Conservation (phyloP, 2,888 invertebrate species). For the Tetranychus piercei region DNA sequence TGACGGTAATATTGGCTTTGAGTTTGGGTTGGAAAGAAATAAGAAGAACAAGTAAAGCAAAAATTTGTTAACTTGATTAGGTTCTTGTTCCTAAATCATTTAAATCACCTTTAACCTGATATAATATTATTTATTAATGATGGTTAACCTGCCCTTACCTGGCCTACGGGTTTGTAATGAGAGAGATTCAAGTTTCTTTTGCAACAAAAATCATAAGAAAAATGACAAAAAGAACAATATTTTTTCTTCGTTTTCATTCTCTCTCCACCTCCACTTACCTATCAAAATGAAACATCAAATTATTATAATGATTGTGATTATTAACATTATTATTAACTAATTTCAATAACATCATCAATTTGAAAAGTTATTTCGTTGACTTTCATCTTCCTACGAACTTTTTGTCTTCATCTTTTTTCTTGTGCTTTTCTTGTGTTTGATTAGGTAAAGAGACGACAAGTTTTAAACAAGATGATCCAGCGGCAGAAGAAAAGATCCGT, state of each 20-base stretch:
- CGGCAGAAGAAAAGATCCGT: conserved; percentile 75
- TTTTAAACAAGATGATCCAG: conserved; percentile 43
- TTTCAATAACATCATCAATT: background rate
- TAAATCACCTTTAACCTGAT: no score
- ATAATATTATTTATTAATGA: no score
- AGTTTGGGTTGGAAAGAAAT: no score
- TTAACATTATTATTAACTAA: background rate
- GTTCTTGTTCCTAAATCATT: no score
- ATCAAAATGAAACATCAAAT: background rate
- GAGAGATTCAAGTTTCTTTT: no score
- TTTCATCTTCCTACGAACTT: background rate
- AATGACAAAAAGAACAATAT: background rate
- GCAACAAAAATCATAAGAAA: no score
- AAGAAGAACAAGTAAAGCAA: no score
- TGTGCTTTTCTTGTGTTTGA: background rate
- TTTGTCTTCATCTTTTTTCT: background rate
- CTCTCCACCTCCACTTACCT: background rate
- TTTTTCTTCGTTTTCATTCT: background rate
- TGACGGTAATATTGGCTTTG: no score
- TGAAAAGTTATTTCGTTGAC: background rate
- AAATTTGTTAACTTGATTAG: no score
- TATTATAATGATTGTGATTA: background rate
- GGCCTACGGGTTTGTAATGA: no score
- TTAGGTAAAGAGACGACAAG: conserved; percentile 57
- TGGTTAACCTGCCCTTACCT: no score